A percentile compares a stretch with the other conserved stretches of the same genome.
Conservation (phyloP, 2,113 vertebrate genomes). For the Platysteira castanea region DNA sequence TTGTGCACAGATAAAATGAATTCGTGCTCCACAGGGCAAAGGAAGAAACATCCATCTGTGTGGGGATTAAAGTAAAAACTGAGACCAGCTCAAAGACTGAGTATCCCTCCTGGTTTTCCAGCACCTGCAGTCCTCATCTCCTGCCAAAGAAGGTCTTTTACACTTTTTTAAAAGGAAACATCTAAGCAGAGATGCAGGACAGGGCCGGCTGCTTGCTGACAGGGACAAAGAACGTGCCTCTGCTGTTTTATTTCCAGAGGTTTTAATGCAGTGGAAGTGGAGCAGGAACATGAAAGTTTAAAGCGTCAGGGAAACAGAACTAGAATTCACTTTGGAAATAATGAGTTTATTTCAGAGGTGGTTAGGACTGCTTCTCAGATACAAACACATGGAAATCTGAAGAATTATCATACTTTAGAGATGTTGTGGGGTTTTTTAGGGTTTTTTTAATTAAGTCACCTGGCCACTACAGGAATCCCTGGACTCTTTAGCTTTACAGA, state of each 20-base stretch:
- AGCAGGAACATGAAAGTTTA: not conserved
- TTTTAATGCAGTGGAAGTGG: not conserved
- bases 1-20: not conserved
- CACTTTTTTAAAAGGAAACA: not conserved
- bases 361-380: not conserved
- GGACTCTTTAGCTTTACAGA: not conserved
- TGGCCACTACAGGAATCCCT: not conserved
- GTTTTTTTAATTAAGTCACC: not conserved
- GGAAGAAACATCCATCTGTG: not conserved
- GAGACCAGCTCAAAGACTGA: not conserved
- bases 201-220: not conserved
- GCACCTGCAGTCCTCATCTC: not conserved
- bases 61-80: not conserved
- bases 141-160: not conserved
- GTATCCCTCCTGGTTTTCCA: not conserved
- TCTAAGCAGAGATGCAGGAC: not conserved
- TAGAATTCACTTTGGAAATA: not conserved
- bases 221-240: not conserved
- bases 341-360: not conserved
- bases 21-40: fast-evolving
- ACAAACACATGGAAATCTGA: not conserved
- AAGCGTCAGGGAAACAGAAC: not conserved
- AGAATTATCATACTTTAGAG: not conserved
- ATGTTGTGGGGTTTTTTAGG: not conserved
- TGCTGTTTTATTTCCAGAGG: not conserved